phyloP scores from a whole-genome alignment of 2,113 vertebrate genomes.

The Neodon shergylaensis region DNA sequence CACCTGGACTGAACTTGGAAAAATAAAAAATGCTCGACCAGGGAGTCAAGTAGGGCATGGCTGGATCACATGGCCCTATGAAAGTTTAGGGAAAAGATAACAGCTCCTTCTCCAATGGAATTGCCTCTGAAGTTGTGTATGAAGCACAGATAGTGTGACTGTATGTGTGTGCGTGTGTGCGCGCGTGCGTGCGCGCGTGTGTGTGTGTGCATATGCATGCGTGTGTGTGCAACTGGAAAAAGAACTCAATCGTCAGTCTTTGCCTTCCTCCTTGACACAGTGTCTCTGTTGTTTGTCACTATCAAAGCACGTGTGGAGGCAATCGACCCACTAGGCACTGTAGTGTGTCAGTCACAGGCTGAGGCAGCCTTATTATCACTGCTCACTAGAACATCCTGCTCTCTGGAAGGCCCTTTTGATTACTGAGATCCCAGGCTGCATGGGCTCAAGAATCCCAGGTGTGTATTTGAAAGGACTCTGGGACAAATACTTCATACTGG shows the following conservation, averaged over 20 bases:
- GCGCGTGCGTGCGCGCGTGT: neutral
- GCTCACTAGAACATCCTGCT: conserved; percentile 2
- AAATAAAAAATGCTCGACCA: neutral
- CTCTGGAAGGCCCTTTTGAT: neutral
- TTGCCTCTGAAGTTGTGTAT: neutral
- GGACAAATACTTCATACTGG: neutral
- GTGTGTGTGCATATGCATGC: neutral
- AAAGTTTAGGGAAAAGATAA: neutral
- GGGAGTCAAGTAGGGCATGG: conserved; percentile 67
- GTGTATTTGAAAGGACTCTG: neutral
- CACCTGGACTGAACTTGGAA: conserved; percentile 31
- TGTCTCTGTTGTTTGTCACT: neutral
- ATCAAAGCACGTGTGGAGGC: neutral
- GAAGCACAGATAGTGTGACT: neutral
- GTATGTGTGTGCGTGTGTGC: neutral
- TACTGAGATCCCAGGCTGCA: neutral
- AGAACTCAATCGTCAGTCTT: neutral
- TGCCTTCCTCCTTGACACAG: neutral
- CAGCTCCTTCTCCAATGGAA: neutral
- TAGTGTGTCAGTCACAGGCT: neutral
- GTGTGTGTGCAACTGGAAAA: neutral
- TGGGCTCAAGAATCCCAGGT: rapidly evolving
- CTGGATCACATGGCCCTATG: neutral
- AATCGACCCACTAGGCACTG: neutral
- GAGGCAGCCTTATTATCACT: conserved; percentile 24